Percentiles rank a stretch among this genome's conserved stretches.
Conservation (phyloP, 2,888 invertebrate species). For the Dolichomitus sp. region DNA sequence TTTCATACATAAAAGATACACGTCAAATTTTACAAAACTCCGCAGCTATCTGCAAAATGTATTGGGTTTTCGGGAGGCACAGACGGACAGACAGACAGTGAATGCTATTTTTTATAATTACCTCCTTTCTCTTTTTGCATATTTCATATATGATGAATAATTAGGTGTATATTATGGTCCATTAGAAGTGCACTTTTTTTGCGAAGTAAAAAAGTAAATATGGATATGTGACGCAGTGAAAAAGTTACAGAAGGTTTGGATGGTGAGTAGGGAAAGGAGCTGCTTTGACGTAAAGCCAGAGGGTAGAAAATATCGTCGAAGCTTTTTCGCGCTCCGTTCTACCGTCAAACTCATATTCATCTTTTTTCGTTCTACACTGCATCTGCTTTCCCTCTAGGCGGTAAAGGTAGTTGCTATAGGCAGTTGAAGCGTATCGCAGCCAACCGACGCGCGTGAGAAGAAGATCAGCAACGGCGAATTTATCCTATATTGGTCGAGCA, state of each 20-base stretch:
- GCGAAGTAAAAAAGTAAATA: slow-evolving; percentile 24
- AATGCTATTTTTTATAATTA: no score
- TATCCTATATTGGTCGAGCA: slow-evolving; percentile 64
- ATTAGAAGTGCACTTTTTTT: slow-evolving; percentile 48
- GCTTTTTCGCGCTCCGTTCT: slow-evolving; percentile 47
- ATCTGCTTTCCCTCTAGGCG: slow-evolving; percentile 41
- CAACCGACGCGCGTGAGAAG: slow-evolving; percentile 35
- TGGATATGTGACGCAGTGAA: slow-evolving; percentile 21
- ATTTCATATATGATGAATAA: no score
- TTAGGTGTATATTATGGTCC: slow-evolving; percentile 5
- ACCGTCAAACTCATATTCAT: slow-evolving; percentile 18
- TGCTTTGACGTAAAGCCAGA: slow-evolving; percentile 54
- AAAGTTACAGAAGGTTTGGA: slow-evolving; percentile 56
- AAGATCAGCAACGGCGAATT: slow-evolving; percentile 62
- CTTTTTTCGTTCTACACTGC: slow-evolving; percentile 30
- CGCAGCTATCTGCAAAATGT: no score
- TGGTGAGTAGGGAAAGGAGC: slow-evolving; percentile 35
- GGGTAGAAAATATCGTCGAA: slow-evolving; percentile 57
- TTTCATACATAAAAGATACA: no score
- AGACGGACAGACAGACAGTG: no score
- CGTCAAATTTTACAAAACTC: not conserved
- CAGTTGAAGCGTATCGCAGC: slow-evolving; percentile 48
- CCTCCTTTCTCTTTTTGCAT: no score
- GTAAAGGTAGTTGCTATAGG: slow-evolving; percentile 27
- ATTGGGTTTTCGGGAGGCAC: no score